phyloP scores from a whole-genome alignment of 2,113 vertebrate genomes.

The Apodemus speciosus region DNA sequence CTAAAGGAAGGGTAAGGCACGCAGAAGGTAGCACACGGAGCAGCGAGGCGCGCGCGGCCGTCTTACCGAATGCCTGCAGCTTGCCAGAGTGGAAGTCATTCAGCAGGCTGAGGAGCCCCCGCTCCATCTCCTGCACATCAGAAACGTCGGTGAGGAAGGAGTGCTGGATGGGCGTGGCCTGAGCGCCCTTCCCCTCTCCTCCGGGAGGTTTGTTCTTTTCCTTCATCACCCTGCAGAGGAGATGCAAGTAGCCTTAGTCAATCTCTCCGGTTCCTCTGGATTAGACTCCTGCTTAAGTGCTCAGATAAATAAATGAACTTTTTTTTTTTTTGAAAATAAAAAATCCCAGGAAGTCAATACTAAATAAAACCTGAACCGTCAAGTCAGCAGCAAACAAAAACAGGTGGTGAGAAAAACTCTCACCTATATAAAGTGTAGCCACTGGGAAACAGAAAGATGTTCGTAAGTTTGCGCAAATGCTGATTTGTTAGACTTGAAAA shows the following conservation, averaged over 20 bases:
- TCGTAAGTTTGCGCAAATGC: background rate
- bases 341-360: background rate
- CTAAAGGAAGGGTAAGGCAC: background rate
- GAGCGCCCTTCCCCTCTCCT: constrained; percentile 87
- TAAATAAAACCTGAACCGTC: constrained; percentile 10
- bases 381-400: constrained; percentile 20
- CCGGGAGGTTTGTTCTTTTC: constrained; percentile 91
- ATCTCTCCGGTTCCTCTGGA: constrained; percentile 6
- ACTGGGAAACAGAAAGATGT: background rate
- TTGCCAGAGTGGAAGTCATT: constrained; percentile 99
- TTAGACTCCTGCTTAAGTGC: background rate
- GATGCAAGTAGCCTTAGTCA: background rate
- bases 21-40: background rate
- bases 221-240: constrained; percentile 85
- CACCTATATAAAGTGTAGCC: background rate
- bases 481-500: constrained; percentile 11
- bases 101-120: constrained; percentile 94
- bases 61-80: constrained; percentile 96
- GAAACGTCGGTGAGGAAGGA: constrained; percentile 98
- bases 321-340: background rate
- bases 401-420: constrained; percentile 2
- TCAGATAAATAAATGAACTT: background rate
- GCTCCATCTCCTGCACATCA: constrained; percentile 99
- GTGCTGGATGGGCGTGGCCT: constrained; percentile 92
- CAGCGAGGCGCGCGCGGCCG: background rate